Evolutionary conservation across 1,140 invertebrate genomes (phyloP), one percentile per base, ranked within the genome.

Genomic region (Amyelois transitella): DNA sequence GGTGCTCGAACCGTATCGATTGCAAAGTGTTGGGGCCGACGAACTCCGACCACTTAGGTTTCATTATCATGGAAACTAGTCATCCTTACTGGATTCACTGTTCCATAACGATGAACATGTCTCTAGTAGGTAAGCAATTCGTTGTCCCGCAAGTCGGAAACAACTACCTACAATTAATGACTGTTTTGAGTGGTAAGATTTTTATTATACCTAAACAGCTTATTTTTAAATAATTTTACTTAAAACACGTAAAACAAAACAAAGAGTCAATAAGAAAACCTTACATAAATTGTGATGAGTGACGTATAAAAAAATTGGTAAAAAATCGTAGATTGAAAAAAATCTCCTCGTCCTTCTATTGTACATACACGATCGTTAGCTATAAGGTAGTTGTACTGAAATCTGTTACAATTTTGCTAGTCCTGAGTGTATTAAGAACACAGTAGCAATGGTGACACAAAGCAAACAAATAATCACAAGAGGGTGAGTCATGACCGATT

Each of bases 1-100:
- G 25, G 25, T 2, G 32, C n/a, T 14, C 8, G 32, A 38, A 38
- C 32, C 32, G 60, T 81, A 81, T 81, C 66, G 75, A 76, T 78
- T 78, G 68, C 67, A 64, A 68, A 67, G 66, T 72, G 62, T 61
- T 32, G 63, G 45, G 75, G 69, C 58, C 73, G 59, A 70, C 64
- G 74, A 69, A 71, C 76, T 69, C 56, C 25, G 32, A 12, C 7
- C 7, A 28, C 7, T 28, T 1, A 14, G n/a, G 32, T 14, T 38
- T 38, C 32, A 38, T 38, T 38, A 14, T 38, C 32, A 38, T 12
- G 32, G 32, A 38, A 38, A 38, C 32, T 38, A 38, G 32, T 38
- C 32, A 38, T 38, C 32, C 32, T 38, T 38, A 6, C 12, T 2
- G 10, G 12, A 38, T 14, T 14, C 32, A 38, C 32, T 14, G 32